Conservation (phyloP, 2,797 vertebrate genomes). For the Lithobates sylvaticus region DNA sequence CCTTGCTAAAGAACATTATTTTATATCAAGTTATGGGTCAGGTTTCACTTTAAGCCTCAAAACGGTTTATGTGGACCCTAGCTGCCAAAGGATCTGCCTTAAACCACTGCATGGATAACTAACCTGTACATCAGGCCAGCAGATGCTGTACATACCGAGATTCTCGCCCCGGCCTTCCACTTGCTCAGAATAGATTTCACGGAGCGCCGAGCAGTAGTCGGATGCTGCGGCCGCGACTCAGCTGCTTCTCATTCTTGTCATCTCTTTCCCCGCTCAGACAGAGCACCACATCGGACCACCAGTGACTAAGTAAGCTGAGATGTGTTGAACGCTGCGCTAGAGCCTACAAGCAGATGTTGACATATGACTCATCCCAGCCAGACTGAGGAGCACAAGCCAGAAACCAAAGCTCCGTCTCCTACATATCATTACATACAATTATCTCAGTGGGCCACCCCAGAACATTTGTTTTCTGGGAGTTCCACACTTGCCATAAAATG, state of each 20-base stretch:
- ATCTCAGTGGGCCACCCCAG: constrained; percentile 61
- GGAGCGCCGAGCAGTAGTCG: constrained; percentile 30
- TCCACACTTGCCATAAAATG: constrained; percentile 23
- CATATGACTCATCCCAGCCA: constrained; percentile 62
- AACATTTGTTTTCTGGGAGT: constrained; percentile 59
- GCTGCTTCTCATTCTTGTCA: constrained; percentile 51
- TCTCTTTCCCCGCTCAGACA: constrained; percentile 28
- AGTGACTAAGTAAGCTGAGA: constrained; percentile 57
- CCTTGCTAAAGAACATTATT: no score
- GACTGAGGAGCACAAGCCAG: constrained; percentile 52
- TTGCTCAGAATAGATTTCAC: constrained; percentile 17
- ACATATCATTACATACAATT: constrained; percentile 61
- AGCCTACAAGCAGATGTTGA: constrained; percentile 60
- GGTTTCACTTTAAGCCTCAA: background rate
- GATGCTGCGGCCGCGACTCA: constrained; percentile 26
- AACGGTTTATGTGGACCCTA: background rate
- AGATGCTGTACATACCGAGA: background rate
- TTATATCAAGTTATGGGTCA: no score
- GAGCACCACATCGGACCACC: constrained; percentile 50
- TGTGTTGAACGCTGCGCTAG: constrained; percentile 40
- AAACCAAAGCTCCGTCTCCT: constrained; percentile 51
- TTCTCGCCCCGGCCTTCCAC: background rate
- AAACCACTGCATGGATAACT: background rate
- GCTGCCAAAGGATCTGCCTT: background rate
- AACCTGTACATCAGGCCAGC: background rate